Conservation (phyloP, 2,113 vertebrate species). For the Agapornis roseicollis region DNA sequence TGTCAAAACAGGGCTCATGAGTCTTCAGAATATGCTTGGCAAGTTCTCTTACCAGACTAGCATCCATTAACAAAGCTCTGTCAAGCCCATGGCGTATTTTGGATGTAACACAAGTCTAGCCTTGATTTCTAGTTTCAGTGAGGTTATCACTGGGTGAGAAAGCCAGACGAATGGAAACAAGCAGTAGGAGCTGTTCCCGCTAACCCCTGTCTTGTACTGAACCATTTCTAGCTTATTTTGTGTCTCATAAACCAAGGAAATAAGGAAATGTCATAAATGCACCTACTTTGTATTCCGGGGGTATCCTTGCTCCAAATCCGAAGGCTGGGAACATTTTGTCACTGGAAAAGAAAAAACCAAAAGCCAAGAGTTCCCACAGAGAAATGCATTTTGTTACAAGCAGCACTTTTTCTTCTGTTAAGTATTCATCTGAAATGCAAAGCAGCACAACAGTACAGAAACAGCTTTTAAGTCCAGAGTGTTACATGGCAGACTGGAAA, state of each 20-base stretch:
- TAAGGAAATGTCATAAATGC: neutral
- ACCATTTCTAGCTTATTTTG: neutral
- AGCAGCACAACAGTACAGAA: neutral
- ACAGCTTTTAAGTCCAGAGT: neutral
- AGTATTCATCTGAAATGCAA: neutral
- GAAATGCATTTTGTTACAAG: neutral
- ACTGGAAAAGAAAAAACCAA: constrained; percentile 73
- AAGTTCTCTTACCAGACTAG: neutral
- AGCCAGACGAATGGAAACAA: neutral
- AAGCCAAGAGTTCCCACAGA: neutral
- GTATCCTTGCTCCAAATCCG: constrained; percentile 94
- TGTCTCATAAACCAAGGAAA: neutral
- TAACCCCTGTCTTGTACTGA: neutral
- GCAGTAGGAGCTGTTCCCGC: neutral
- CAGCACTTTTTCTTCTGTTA: neutral
- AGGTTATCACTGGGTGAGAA: neutral
- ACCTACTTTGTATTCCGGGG: constrained; percentile 93
- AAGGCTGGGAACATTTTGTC: constrained; percentile 99
- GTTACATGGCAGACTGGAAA: neutral
- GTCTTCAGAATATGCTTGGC: neutral
- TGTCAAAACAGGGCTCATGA: neutral
- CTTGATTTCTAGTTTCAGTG: neutral
- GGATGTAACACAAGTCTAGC: neutral
- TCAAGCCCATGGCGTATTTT: neutral
- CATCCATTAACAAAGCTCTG: neutral